Evolutionary conservation across 2,797 vertebrate species (phyloP).

Genomic region (Pristis pectinata): DNA sequence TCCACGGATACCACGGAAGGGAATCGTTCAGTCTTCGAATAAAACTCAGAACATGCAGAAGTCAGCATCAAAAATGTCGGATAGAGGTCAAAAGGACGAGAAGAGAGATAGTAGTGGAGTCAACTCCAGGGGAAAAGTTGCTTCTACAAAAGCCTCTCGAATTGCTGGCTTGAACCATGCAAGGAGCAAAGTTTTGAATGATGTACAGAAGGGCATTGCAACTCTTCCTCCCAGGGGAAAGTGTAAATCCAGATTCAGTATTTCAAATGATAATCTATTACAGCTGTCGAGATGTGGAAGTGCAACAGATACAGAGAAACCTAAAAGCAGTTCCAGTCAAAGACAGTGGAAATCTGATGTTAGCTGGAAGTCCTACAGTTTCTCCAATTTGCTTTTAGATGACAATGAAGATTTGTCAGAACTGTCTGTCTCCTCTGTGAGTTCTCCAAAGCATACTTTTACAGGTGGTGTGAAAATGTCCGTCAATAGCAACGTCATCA

Average conservation of each 20-base stretch:
- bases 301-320: constrained; percentile 41
- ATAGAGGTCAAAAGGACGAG: constrained; percentile 40
- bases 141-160: constrained; percentile 44
- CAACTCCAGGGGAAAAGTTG: not conserved
- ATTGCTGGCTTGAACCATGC: not conserved
- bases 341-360: constrained; percentile 38
- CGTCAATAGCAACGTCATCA: constrained; percentile 28
- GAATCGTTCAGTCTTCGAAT: constrained; percentile 44
- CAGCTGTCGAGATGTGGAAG: constrained; percentile 39
- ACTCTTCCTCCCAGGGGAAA: constrained; percentile 43
- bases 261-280: constrained; percentile 42
- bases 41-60: constrained; percentile 26
- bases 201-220: constrained; percentile 37
- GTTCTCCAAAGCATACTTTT: constrained; percentile 8
- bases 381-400: not conserved
- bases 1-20: constrained; percentile 53
- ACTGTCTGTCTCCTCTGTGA: constrained; percentile 10
- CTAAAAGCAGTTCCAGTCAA: constrained; percentile 41
- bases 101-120: constrained; percentile 35
- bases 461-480: not conserved
- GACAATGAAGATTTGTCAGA: constrained; percentile 37
- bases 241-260: constrained; percentile 42
- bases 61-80: constrained; percentile 42
- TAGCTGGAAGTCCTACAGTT: constrained; percentile 1
- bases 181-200: not conserved